Evolutionary conservation across 2,113 vertebrate genomes (phyloP), one percentile per base, ranked within the genome.

Genomic region (Ageneiosus marmoratus): DNA sequence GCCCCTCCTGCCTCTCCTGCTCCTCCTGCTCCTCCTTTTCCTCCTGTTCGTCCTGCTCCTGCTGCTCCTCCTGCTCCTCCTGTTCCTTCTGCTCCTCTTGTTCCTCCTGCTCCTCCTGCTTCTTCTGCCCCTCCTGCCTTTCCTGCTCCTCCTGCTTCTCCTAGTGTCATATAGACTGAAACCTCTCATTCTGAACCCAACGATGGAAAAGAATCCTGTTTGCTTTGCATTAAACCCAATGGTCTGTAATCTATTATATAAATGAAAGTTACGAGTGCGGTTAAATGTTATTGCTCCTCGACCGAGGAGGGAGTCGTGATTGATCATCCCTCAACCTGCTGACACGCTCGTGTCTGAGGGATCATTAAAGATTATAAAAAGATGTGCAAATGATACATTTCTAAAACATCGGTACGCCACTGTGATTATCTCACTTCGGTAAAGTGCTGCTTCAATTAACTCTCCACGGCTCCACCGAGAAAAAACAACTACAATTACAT

Each of bases 391-490:
- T 48, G 8, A 72, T 72, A 72, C 41, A 5, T 34, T 70, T 74
- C 53, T 22, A 5, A 32, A 53, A 34, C 20, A 34, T 53, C 58
- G 50, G 8, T 63, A 15, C 58, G 48, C 44, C 9, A 29, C 5
- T 50, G 27, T 50, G 16, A 65, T 27, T 62, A 78, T 78, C n/a
- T 20, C 5, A 56, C 51, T 76, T 55, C 73, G 55, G 18, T 5
- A 34, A 32, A n/a, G 73, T 22, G 29, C 32, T 29, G 37, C 56
- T 58, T 78, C 41, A 78, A 58, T 78, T 62, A 78, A 78, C 77
- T 78, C 34, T n/a, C 56, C 34, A 55, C 44, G 5, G 56, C 37
- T 60, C 56, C 77, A 46, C n/a, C 4, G 77, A 62, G 41, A n/a
- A 37, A 5, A 20, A 78, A 78, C 3, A 41, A 62, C n/a, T n/a